Base-by-base conservation (phyloP, 2,113 vertebrate genomes). In the Pteropus alecto region DNA sequence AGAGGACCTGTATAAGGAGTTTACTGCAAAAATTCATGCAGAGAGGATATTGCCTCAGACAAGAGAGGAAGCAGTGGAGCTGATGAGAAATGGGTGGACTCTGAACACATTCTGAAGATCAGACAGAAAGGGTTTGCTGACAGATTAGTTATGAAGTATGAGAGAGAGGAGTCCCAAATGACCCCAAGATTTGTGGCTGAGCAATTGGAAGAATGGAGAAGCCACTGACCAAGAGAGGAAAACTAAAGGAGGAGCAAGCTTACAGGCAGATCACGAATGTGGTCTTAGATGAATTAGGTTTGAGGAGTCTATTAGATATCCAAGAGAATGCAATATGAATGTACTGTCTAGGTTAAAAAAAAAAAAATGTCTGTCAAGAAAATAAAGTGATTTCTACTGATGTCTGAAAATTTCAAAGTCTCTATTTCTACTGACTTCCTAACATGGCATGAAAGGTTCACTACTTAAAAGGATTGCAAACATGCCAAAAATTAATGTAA, bases 391-490 rank as follows among this genome's bases (percentile, higher is more conserved):
- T 83, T 96, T 82, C 82, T 82, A 30, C 9, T 77, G 30, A 79
- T 85, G 73, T 73, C 21, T 56, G 38, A 78, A 94, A 70, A 68
- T 79, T 46, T 58, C 67, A 74, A 77, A 33, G 35, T 77, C 48
- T 95, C 63, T 87, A 82, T 76, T 96, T 87, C 85, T 76, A 93
- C 4, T 73, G 41, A 94, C 56, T 87, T 94, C 38, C 48, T 86
- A 78, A 96, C 56, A 92, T 28, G 35, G 68, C 43, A 89, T 15
- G 51, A 96, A 92, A 90, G 41, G 58, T 38, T 95, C 33, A 78
- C 51, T 87, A 87, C 4, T 83, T 93, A 79, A 74, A 93, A 89
- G 51, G 41, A 74, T 43, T 79, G 48, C 51, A 90, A 92, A 94
- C 38, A 96, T 54, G 87, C 8, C 63, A 43, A 87, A 93, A 92